A percentile compares a stretch with the other conserved stretches of the same genome.
phyloP scores from a whole-genome alignment of 23 tunicate species.

The Halocynthia roretzi region DNA sequence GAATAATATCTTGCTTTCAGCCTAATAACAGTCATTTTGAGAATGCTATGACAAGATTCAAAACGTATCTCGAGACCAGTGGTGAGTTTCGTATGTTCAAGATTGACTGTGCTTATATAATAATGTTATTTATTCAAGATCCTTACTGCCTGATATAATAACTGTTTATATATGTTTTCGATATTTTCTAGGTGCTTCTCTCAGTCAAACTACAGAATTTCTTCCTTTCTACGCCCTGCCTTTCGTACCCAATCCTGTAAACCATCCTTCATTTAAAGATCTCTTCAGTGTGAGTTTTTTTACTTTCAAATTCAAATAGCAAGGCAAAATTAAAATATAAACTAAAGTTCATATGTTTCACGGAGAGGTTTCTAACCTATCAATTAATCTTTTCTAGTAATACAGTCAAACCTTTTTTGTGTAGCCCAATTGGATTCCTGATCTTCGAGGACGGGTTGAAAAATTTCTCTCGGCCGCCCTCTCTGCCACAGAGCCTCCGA shows the following conservation, averaged over 20 bases:
- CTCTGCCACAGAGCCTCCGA: conserved; percentile 76
- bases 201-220: conserved; percentile 95
- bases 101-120: background rate
- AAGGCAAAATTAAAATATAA: background rate
- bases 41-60: conserved; percentile 68
- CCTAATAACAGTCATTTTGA: conserved; percentile 21
- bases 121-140: no score
- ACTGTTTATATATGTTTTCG: no score
- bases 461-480: conserved; percentile 79
- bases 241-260: conserved; percentile 87
- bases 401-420: background rate
- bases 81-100: conserved; percentile 26
- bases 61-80: conserved; percentile 76
- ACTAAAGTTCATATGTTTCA: background rate
- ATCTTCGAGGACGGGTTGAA: conserved; percentile 82
- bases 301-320: background rate
- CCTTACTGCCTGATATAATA: no score
- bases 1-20: conserved; percentile 20
- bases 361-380: background rate
- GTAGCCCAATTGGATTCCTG: conserved; percentile 95
- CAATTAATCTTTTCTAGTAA: background rate
- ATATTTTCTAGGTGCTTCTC: conserved; percentile 57
- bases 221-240: conserved; percentile 94
- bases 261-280: conserved; percentile 95
- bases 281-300: conserved; percentile 59